phyloP scores from a whole-genome alignment of 37 sponge, comb jelly and placozoan species.

The Halichondria panicea region DNA sequence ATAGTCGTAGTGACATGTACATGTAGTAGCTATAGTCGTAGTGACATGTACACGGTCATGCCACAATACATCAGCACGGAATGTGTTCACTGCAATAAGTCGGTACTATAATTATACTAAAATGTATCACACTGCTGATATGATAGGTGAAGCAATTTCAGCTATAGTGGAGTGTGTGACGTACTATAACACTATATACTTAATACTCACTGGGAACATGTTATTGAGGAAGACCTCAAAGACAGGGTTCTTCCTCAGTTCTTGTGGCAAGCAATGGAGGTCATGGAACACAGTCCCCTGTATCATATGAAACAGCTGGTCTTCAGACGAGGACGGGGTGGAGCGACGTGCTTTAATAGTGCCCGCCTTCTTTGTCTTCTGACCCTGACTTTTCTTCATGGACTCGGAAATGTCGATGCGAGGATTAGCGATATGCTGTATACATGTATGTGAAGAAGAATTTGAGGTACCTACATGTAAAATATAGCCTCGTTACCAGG shows the following conservation, averaged over 20 bases:
- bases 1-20: too few species aligned
- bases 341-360: background rate
- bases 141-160: too few species aligned
- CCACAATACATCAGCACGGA: too few species aligned
- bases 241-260: conserved; percentile 1
- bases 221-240: conserved; percentile 31
- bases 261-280: conserved; percentile 2
- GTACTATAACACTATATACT: too few species aligned
- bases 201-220: conserved; percentile 21
- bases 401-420: background rate
- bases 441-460: too few species aligned
- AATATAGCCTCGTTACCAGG: too few species aligned
- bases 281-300: background rate
- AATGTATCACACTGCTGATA: too few species aligned
- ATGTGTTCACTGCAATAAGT: too few species aligned
- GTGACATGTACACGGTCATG: too few species aligned
- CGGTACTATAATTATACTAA: too few species aligned
- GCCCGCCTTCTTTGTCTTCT: background rate
- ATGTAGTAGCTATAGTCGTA: too few species aligned
- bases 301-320: background rate
- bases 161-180: background rate
- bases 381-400: conserved; percentile 8
- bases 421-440: conserved; percentile 15
- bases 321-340: background rate
- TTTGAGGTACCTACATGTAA: too few species aligned